Base-by-base conservation (phyloP, 2,113 vertebrate species). In the Sander vitreus region DNA sequence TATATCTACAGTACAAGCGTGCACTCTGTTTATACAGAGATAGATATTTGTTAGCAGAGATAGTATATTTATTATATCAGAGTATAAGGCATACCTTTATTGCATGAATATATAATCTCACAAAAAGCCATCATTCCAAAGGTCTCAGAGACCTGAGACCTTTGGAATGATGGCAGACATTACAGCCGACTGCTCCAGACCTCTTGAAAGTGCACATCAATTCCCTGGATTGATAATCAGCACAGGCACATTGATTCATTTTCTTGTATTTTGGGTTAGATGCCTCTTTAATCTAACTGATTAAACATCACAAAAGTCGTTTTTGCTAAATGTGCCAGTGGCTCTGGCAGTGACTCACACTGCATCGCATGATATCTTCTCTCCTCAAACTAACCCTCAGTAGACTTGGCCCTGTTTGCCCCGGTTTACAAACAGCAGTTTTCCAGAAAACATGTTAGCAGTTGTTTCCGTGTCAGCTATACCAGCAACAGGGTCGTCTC, bases 401-500 rank as follows among this genome's bases (percentile, higher is more conserved):
- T 33, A 59, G 15, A 54, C 50, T 53, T 72, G 18, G 1, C 53
- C 47, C 60, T 6, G 11, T 10, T 43, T 53, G 39, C 78, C 64
- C 64, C 25, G 50, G 25, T 83, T 57, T 76, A 50, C 53, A 77
- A 77, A 73, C 65, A 57, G 30, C 27, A 25, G 8, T 80, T 83
- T 73, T 54, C 63, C 27, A 47, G 71, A 39, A n/a, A 51, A 43
- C 55, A 30, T 53, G 51, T 73, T 50, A 60, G 12, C 70, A 27
- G 62, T 63, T 48, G 71, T 69, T 79, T 79, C 65, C 67, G 50
- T 65, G 58, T 80, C 70, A 76, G 36, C 47, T 55, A 7, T 21
- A 21, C 15, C 25, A 23, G 71, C 51, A 67, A 48, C 58, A 0
- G 60, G 84, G 73, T 90, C 86, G 51, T 64, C 71, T 47, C 73